These are phyloP conservation scores for Phallusia fumigata DNA, from an alignment of 23 tunicate genomes.

Conservation along the genomic window DNA sequence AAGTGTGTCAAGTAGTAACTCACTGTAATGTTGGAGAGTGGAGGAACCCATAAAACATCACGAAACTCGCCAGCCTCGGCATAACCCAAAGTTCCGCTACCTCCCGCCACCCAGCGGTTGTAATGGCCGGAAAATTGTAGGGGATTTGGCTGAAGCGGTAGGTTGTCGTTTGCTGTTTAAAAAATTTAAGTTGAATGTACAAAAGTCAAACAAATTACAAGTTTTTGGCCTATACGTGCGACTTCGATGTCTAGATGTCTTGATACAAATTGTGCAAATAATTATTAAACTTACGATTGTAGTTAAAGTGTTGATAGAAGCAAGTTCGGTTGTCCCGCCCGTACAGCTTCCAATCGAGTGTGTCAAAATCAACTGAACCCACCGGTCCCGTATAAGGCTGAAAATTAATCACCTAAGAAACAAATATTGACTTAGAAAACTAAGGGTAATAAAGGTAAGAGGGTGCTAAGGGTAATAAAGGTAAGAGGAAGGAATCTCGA, in stretches of 20 bases:
- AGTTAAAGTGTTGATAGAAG: conserved; percentile 2
- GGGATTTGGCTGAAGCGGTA: too few species aligned
- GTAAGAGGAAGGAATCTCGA: too few species aligned
- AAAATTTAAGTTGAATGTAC: too few species aligned
- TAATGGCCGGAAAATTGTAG: conserved; percentile 30
- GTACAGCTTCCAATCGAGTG: conserved; percentile 7
- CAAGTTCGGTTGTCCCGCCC: background rate
- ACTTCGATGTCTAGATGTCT: too few species aligned
- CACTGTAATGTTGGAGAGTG: conserved; percentile 71
- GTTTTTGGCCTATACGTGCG: too few species aligned
- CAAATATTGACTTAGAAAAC: background rate
- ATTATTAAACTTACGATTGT: background rate
- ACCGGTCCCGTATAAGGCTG: conserved; percentile 39
- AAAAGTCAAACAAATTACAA: too few species aligned
- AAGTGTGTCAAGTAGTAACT: background rate
- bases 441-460: too few species aligned
- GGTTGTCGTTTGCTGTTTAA: too few species aligned
- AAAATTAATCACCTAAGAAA: conserved; percentile 21
- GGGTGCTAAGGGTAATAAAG: too few species aligned
- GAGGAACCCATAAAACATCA: conserved; percentile 61
- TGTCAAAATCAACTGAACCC: background rate
- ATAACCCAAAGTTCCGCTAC: conserved; percentile 48
- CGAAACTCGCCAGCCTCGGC: conserved; percentile 48
- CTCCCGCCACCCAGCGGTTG: conserved; percentile 11
- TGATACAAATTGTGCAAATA: too few species aligned